phyloP scores from a whole-genome alignment of 2,888 invertebrate species.

The Helobdella robusta region DNA sequence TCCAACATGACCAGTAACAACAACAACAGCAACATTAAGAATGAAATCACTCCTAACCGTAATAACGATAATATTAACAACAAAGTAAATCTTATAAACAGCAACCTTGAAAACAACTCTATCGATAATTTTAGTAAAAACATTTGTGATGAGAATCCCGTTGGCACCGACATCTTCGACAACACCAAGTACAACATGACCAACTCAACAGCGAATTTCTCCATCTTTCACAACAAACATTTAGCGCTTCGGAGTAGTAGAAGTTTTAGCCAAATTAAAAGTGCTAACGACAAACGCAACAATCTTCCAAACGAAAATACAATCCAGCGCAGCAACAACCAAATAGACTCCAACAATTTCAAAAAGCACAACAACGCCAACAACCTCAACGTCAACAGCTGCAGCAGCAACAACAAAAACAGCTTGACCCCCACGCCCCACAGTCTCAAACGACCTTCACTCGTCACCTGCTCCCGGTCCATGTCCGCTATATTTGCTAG shows the following conservation, averaged over 20 bases:
- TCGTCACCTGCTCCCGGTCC: neutral
- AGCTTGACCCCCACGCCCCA: neutral
- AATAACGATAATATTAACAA: no score
- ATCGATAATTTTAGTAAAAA: no score
- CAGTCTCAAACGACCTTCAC: neutral
- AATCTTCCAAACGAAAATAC: neutral
- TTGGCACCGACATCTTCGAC: no score
- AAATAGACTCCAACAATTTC: neutral
- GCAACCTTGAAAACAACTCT: no score
- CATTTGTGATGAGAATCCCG: no score
- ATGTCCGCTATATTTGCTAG: slow-evolving; percentile 12
- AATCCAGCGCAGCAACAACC: neutral
- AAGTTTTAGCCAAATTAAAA: neutral
- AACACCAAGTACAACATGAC: no score
- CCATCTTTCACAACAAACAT: neutral
- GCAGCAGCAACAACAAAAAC: neutral
- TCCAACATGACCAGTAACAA: no score
- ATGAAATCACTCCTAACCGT: no score
- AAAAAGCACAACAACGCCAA: neutral
- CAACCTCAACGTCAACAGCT: neutral
- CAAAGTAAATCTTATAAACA: no score
- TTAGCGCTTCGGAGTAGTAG: neutral
- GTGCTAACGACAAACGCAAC: neutral
- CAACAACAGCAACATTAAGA: no score
- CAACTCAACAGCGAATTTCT: no score